Percentiles rank a stretch among this genome's conserved stretches.
phyloP scores from a whole-genome alignment of 2,888 invertebrate genomes.

The Parnassius orleans region DNA sequence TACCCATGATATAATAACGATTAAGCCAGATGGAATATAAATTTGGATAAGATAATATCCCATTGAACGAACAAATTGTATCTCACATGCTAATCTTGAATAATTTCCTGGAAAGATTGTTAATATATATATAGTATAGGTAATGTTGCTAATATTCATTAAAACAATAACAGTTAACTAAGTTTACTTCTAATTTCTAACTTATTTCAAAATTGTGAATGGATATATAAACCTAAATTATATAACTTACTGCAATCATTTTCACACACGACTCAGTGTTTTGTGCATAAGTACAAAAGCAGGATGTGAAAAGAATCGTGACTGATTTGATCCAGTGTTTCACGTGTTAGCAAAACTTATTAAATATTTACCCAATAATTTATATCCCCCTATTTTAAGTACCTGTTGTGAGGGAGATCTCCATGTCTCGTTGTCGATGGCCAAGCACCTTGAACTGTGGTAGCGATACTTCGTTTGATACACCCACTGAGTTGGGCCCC shows the following conservation, averaged over 20 bases:
- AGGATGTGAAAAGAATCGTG: conserved; percentile 77
- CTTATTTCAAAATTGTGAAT: background rate
- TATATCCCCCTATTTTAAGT: conserved; percentile 68
- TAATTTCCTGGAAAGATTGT: conserved; percentile 89
- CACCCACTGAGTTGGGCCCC: conserved; percentile 96
- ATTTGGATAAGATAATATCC: conserved; percentile 99
- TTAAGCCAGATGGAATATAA: conserved; percentile 97
- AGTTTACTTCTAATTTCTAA: no score
- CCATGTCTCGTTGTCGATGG: conserved; percentile 96
- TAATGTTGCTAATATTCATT: no score
- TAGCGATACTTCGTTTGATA: conserved; percentile 96
- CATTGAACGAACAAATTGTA: conserved; percentile 98
- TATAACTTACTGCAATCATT: conserved; percentile 28
- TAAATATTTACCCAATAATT: conserved; percentile 27
- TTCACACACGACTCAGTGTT: conserved; percentile 71
- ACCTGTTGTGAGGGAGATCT: conserved; percentile 98
- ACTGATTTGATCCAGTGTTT: conserved; percentile 74
- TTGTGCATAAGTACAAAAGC: conserved; percentile 78
- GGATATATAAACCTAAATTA: conserved; percentile 2
- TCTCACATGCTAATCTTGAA: conserved; percentile 96
- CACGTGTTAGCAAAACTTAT: conserved; percentile 54
- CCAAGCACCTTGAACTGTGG: conserved; percentile 99
- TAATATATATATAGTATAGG: no score
- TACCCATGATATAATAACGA: conserved; percentile 98
- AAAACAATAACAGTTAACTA: no score